Conservation (phyloP, 2,113 vertebrate genomes). For the human (Homo sapiens) region GRCh38 chr6:112219001-112219500, state of each 20-base stretch:
- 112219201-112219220: neutral
- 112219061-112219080: neutral
- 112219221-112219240: neutral
- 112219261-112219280: neutral
- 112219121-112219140: neutral
- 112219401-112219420: neutral
- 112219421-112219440: neutral
- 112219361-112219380: neutral
- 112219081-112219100: neutral
- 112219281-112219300: neutral
- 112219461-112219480: neutral
- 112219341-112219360: neutral
- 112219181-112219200: neutral
- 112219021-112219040: constrained; percentile 16
- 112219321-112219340: neutral
- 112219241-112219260: neutral
- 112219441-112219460: neutral
- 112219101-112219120: neutral
- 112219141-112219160: neutral
- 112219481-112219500: neutral
- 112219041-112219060: constrained; percentile 9
- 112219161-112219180: neutral
- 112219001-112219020: neutral
- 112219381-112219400: neutral
- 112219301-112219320: neutral